A percentile compares a stretch with the other conserved stretches of the same genome.
Evolutionary conservation across 2,888 invertebrate genomes (phyloP).

Genomic region (Antheraea assamensis): DNA sequence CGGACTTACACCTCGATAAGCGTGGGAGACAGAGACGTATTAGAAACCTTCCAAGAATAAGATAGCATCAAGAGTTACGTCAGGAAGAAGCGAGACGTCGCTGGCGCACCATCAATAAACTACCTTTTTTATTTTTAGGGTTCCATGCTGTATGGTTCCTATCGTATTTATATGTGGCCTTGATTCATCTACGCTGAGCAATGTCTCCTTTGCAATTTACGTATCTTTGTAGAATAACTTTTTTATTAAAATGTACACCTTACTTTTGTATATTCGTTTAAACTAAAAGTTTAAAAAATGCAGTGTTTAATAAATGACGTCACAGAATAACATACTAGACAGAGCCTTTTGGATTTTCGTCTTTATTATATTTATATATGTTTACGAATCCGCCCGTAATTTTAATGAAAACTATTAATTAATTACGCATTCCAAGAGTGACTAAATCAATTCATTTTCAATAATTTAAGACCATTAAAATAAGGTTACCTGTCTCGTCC

Average conservation of each 20-base stretch:
- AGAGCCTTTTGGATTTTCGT: no score
- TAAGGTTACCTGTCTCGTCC: neutral
- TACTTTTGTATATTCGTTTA: neutral
- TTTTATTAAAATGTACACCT: neutral
- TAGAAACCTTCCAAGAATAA: slow-evolving; percentile 71
- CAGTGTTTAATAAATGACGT: no score
- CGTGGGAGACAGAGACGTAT: slow-evolving; percentile 43
- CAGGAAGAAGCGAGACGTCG: slow-evolving; percentile 67
- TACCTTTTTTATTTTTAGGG: slow-evolving; percentile 41
- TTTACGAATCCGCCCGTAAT: neutral
- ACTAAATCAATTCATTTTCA: neutral
- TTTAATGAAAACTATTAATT: neutral
- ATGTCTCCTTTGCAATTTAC: neutral
- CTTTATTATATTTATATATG: no score
- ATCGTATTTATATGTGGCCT: neutral
- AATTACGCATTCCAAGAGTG: neutral
- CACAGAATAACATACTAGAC: no score
- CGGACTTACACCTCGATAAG: slow-evolving; percentile 27
- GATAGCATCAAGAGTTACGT: slow-evolving; percentile 73
- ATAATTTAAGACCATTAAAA: neutral
- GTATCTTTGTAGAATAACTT: neutral
- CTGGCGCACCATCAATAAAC: slow-evolving; percentile 71
- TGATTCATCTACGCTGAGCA: neutral
- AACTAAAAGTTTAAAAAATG: neutral
- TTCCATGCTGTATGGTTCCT: slow-evolving; percentile 1